Percentiles rank a stretch among this genome's conserved stretches.
Conservation (phyloP, 2,888 invertebrate genomes). For the Dryomyza anilis region DNA sequence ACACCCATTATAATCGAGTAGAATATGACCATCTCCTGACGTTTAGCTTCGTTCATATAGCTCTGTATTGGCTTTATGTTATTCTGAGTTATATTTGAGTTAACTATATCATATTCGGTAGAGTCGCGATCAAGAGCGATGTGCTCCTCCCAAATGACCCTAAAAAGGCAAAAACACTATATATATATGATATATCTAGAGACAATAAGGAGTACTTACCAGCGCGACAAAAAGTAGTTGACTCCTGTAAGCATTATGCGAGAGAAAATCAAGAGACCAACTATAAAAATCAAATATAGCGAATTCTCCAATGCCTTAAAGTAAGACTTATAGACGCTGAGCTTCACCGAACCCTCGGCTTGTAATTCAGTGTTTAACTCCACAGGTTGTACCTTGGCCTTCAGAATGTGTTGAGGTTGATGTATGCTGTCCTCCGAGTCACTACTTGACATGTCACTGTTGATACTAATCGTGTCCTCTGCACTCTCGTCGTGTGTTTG, state of each 20-base stretch:
- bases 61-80: conserved; percentile 10
- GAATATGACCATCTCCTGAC: conserved; percentile 50
- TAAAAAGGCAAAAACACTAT: too few species aligned
- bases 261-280: conserved; percentile 65
- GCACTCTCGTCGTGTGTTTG: conserved; percentile 48
- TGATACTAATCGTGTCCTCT: conserved; percentile 46
- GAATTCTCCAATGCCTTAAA: conserved; percentile 65
- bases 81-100: conserved; percentile 13
- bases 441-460: conserved; percentile 50
- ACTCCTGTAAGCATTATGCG: conserved; percentile 70
- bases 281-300: conserved; percentile 48
- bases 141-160: conserved; percentile 61
- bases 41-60: conserved; percentile 37
- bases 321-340: conserved; percentile 66
- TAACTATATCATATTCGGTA: background rate
- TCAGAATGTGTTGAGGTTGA: conserved; percentile 47
- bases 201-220: conserved; percentile 60
- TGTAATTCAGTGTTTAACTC: conserved; percentile 65
- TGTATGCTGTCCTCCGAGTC: conserved; percentile 54
- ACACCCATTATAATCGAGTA: conserved; percentile 52
- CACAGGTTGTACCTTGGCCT: conserved; percentile 45
- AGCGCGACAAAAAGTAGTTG: conserved; percentile 78
- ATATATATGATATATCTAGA: background rate
- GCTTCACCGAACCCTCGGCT: conserved; percentile 68
- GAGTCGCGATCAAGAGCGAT: conserved; percentile 36